These are phyloP conservation scores for Malaclemys terrapin DNA, from an alignment of 2,113 vertebrate species.

Conservation along the genomic window DNA sequence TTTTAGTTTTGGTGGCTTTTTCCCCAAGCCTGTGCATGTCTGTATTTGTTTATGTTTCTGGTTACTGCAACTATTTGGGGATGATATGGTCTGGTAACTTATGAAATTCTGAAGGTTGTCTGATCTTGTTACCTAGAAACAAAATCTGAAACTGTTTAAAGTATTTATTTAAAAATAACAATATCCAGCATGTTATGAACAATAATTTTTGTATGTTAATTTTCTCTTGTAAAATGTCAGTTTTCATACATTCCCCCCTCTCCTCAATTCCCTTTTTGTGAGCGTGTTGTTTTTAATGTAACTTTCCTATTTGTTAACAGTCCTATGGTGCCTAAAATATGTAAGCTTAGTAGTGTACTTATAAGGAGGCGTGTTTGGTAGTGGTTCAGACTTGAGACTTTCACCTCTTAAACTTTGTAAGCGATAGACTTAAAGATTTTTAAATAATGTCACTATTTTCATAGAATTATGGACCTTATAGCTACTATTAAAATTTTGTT, in stretches of 20 bases:
- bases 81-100: neutral
- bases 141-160: neutral
- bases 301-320: neutral
- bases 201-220: neutral
- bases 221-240: neutral
- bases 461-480: neutral
- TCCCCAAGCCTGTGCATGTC: neutral
- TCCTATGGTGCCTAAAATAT: neutral
- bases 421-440: neutral
- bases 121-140: neutral
- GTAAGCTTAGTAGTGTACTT: neutral
- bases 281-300: neutral
- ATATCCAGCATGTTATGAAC: neutral
- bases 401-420: fast-evolving
- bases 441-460: neutral
- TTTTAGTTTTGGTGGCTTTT: neutral
- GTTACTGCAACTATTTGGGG: neutral
- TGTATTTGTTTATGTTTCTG: slow-evolving; percentile 1
- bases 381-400: neutral
- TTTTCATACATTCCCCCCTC: neutral
- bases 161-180: neutral
- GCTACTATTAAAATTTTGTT: neutral
- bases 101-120: neutral
- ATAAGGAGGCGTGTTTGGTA: neutral
- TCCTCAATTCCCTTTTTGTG: neutral